These are phyloP conservation scores for Oscheius sp. DNA, from an alignment of 2,888 invertebrate species.

Conservation along the genomic window DNA sequence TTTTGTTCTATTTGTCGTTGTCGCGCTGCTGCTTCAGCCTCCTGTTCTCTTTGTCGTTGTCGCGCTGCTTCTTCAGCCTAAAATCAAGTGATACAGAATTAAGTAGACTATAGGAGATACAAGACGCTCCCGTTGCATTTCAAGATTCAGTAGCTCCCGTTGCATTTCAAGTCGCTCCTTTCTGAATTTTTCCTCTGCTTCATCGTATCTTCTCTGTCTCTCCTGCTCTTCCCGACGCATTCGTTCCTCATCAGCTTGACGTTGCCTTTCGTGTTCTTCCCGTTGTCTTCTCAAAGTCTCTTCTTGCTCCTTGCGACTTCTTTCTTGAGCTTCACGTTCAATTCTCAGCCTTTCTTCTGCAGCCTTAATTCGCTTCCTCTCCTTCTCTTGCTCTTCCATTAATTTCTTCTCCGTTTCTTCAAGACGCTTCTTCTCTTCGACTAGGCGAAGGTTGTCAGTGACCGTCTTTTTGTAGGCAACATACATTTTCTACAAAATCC, in stretches of 20 bases:
- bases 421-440: slow-evolving; percentile 11
- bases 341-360: not conserved
- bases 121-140: no score
- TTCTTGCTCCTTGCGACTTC: not conserved
- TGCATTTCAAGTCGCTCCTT: no score
- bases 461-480: slow-evolving; percentile 5
- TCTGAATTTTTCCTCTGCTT: not conserved
- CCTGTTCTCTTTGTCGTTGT: no score
- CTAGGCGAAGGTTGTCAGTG: slow-evolving; percentile 10
- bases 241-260: not conserved
- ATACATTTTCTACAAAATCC: not conserved
- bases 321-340: not conserved
- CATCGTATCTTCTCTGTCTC: not conserved
- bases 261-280: not conserved
- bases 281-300: not conserved
- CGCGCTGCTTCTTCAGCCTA: no score
- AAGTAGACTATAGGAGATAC: no score
- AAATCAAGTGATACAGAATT: no score
- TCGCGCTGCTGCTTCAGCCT: no score
- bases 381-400: not conserved
- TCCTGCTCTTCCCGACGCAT: not conserved
- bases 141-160: no score
- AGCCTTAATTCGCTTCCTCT: not conserved
- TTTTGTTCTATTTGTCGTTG: no score
- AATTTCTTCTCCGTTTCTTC: not conserved